phyloP scores from a whole-genome alignment of 2,113 vertebrate genomes.

The Mastomys natalensis region DNA sequence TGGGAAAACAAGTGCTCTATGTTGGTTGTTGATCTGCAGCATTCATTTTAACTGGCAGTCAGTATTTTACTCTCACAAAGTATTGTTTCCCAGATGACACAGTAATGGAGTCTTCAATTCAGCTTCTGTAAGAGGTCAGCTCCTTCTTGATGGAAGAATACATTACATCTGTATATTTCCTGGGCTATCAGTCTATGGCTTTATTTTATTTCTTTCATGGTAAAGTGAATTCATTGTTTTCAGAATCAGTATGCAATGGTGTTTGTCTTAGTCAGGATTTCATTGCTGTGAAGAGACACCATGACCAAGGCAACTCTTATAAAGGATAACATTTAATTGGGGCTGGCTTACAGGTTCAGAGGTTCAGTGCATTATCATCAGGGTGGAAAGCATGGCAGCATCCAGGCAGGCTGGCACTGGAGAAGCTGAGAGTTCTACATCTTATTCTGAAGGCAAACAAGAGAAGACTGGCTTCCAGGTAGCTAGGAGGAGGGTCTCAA shows the following conservation, averaged over 20 bases:
- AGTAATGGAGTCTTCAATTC: not conserved
- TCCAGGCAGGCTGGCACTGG: no score
- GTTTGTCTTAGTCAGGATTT: no score
- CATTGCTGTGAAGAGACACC: no score
- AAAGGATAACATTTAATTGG: no score
- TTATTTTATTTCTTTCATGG: not conserved
- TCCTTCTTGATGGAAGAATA: slow-evolving; percentile 1
- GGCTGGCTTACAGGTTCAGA: no score
- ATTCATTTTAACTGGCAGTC: slow-evolving; percentile 2
- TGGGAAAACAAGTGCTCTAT: not conserved
- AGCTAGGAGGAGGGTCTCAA: no score
- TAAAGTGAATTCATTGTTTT: slow-evolving; percentile 41
- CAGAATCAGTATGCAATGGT: not conserved
- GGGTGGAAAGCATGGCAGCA: no score
- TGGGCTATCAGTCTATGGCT: not conserved
- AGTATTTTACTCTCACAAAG: not conserved
- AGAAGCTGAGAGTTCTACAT: no score
- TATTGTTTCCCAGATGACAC: not conserved
- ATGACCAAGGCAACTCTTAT: no score
- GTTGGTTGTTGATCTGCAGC: not conserved
- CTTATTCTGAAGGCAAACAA: no score
- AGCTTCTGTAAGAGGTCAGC: not conserved
- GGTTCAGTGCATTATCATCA: no score
- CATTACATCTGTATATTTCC: not conserved
- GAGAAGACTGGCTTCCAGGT: no score